These are phyloP conservation scores for Oxycera nigricornis DNA, from an alignment of 2,888 invertebrate genomes.

Conservation along the genomic window DNA sequence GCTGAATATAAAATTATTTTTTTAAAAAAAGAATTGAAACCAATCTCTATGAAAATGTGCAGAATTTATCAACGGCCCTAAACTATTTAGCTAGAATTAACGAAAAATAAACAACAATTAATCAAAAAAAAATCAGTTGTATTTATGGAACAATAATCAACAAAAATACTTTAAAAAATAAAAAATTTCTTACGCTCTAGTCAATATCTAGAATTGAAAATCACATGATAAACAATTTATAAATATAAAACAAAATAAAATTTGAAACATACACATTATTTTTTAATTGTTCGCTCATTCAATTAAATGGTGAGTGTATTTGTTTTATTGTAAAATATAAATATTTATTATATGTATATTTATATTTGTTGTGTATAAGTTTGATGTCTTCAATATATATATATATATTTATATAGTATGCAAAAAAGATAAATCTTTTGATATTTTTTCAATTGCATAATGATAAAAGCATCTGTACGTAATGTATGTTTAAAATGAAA, in stretches of 20 bases:
- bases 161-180: background rate
- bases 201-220: background rate
- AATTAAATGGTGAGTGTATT: background rate
- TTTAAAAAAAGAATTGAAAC: too few species aligned
- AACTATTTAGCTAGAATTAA: slow-evolving; percentile 12
- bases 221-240: background rate
- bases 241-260: background rate
- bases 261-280: background rate
- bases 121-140: background rate
- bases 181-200: background rate
- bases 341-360: background rate
- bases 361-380: background rate
- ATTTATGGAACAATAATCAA: background rate
- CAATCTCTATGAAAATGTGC: background rate
- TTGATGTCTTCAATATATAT: background rate
- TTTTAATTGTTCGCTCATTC: background rate
- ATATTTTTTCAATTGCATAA: slow-evolving; percentile 2
- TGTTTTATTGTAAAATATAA: background rate
- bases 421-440: background rate
- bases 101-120: too few species aligned
- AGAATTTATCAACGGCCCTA: slow-evolving; percentile 9
- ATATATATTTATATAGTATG: background rate
- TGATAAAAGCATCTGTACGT: background rate
- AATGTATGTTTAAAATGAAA: background rate
- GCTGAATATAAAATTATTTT: too few species aligned